Percentiles rank a stretch among this genome's conserved stretches.
Conservation (phyloP, 2,113 vertebrate species). For the Megalops atlanticus region DNA sequence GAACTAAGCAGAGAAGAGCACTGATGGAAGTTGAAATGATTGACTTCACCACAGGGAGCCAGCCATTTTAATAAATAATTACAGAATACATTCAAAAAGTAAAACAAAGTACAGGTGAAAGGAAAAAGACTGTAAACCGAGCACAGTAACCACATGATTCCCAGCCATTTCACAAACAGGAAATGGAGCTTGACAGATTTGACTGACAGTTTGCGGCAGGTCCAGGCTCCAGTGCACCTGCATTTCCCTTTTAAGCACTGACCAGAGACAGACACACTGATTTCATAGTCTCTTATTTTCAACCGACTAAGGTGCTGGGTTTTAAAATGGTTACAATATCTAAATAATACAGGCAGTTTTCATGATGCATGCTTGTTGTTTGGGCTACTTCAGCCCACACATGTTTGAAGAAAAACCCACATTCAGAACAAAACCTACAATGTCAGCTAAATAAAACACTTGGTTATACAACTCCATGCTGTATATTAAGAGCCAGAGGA, state of each 20-base stretch:
- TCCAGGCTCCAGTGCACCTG: background rate
- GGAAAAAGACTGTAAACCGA: background rate
- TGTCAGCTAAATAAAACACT: background rate
- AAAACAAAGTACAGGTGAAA: background rate
- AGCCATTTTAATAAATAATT: conserved; percentile 23
- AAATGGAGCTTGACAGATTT: background rate
- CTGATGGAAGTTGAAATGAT: background rate
- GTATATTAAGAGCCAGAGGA: background rate
- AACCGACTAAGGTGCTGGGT: background rate
- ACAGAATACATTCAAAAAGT: background rate
- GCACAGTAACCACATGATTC: background rate
- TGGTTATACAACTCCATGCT: background rate
- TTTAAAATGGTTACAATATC: background rate
- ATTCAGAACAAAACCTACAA: background rate
- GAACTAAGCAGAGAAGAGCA: background rate
- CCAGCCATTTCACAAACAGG: background rate
- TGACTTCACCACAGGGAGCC: background rate
- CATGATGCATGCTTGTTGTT: background rate
- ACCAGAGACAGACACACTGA: background rate
- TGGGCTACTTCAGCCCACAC: background rate
- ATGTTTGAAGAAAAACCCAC: background rate
- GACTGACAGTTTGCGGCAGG: background rate
- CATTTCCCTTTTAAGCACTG: background rate
- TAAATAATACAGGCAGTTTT: background rate
- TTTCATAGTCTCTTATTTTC: background rate